phyloP scores from a whole-genome alignment of 2,888 invertebrate genomes.

The Oscheius onirici region DNA sequence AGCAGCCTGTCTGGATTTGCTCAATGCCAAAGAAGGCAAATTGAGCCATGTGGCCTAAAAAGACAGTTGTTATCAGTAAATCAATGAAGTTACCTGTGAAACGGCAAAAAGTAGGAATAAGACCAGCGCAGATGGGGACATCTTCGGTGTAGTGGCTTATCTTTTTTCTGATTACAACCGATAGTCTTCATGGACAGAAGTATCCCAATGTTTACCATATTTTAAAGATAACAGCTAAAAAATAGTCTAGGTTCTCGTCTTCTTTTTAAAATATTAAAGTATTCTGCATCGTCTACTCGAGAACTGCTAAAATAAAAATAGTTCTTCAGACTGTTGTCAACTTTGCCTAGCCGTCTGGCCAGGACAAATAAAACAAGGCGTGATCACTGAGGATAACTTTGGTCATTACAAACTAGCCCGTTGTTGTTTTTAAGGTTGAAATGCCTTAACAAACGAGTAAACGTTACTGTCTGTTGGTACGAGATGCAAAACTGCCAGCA shows the following conservation, averaged over 20 bases:
- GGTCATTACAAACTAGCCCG: too few relatives aligned
- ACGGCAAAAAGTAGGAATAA: conserved; percentile 8
- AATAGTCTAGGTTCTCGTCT: background rate
- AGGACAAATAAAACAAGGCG: too few relatives aligned
- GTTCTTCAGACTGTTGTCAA: too few relatives aligned
- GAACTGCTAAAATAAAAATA: too few relatives aligned
- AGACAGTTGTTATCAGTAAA: background rate
- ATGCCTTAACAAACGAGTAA: too few relatives aligned
- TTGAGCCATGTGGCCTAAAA: conserved; percentile 35
- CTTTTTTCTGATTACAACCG: conserved; percentile 17
- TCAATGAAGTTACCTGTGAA: conserved; percentile 9
- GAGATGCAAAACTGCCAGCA: too few relatives aligned
- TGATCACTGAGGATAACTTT: too few relatives aligned
- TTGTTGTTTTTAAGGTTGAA: too few relatives aligned
- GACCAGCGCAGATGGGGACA: conserved; percentile 21
- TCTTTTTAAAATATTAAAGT: background rate
- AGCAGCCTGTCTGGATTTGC: conserved; percentile 3
- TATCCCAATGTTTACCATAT: background rate
- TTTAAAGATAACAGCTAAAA: conserved; percentile 4
- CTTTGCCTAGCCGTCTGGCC: too few relatives aligned
- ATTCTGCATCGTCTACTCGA: background rate
- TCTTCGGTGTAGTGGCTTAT: conserved; percentile 31
- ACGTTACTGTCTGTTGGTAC: too few relatives aligned
- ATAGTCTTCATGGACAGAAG: conserved; percentile 28
- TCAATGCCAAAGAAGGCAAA: conserved; percentile 25